phyloP scores from a whole-genome alignment of 37 sponge, comb jelly and placozoan genomes.

The Lycopodina hypogea region DNA sequence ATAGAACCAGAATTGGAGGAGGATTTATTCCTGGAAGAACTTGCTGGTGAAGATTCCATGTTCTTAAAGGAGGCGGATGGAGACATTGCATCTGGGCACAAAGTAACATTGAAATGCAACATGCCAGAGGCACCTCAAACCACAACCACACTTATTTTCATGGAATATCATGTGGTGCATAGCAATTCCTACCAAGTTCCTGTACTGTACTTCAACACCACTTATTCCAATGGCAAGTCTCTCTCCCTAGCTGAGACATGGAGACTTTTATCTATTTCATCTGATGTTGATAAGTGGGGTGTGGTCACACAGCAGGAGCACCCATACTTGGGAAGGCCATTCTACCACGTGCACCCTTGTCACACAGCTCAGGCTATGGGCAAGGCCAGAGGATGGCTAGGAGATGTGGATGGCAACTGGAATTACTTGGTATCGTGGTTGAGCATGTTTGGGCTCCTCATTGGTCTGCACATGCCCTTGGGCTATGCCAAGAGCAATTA shows the following conservation, averaged over 20 bases:
- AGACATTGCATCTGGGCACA: background rate
- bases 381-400: background rate
- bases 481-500: too few relatives aligned
- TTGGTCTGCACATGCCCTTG: slow-evolving; percentile 55
- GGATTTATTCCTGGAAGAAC: too few relatives aligned
- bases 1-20: background rate
- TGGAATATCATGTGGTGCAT: slow-evolving; percentile 85
- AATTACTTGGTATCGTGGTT: slow-evolving; percentile 68
- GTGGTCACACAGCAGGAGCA: slow-evolving; percentile 84
- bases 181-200: slow-evolving; percentile 84
- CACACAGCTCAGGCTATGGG: slow-evolving; percentile 80
- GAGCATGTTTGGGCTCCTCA: slow-evolving; percentile 52
- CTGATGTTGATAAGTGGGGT: slow-evolving; percentile 43
- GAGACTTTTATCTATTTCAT: slow-evolving; percentile 28
- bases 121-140: too few relatives aligned
- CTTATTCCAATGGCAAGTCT: slow-evolving; percentile 50
- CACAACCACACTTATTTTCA: background rate
- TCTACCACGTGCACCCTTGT: slow-evolving; percentile 90
- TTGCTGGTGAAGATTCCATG: too few relatives aligned
- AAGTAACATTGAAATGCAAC: background rate
- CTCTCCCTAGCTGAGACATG: slow-evolving; percentile 73
- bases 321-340: slow-evolving; percentile 74
- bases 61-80: slow-evolving; percentile 4
- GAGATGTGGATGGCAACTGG: background rate
- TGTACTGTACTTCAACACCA: slow-evolving; percentile 77